A percentile compares a stretch with the other conserved stretches of the same genome.
Conservation (phyloP, 2,797 vertebrate genomes). For the Dendrocincla fuliginosa region DNA sequence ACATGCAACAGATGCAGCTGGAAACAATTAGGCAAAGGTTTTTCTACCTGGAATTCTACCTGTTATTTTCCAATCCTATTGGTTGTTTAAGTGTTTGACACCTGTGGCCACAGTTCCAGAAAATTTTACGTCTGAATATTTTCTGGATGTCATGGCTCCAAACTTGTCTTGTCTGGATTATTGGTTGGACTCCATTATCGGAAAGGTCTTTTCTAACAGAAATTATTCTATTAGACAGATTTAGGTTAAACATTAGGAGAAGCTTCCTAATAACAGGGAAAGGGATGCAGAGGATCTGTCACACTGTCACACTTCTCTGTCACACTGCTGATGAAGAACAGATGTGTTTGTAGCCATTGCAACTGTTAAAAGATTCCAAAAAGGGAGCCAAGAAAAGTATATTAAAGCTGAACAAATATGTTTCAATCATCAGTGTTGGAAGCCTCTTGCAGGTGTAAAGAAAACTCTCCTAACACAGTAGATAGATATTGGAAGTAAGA, state of each 20-base stretch:
- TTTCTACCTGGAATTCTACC: neutral
- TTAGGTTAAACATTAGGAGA: neutral
- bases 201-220: neutral
- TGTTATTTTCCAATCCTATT: neutral
- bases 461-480: neutral
- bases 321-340: neutral
- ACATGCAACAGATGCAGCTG: neutral
- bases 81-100: accelerated
- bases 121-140: neutral
- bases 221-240: neutral
- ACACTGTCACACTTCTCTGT: neutral
- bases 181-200: neutral
- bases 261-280: neutral
- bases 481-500: neutral
- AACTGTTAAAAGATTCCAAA: neutral
- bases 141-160: neutral
- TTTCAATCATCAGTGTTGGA: neutral
- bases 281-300: neutral
- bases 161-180: neutral
- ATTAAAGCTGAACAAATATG: neutral
- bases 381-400: neutral
- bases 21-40: neutral
- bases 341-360: neutral
- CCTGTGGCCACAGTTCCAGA: neutral
- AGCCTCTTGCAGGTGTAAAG: neutral